Percentiles rank a stretch among this genome's conserved stretches.
These are phyloP conservation scores for Champsocephalus esox DNA, from an alignment of 2,797 vertebrate genomes.

Conservation along the genomic window DNA sequence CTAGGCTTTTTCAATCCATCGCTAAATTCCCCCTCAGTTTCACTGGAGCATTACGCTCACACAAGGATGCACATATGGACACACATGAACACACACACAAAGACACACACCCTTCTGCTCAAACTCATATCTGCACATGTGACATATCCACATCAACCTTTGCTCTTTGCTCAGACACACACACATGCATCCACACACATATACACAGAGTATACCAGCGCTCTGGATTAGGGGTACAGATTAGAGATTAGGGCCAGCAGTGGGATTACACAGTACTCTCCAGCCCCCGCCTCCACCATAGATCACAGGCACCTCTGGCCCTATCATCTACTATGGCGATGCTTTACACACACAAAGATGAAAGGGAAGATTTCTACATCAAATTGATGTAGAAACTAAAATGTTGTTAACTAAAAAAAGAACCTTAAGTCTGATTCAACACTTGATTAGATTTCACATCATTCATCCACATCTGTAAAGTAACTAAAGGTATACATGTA, in stretches of 20 bases:
- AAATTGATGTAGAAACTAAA: too few relatives aligned
- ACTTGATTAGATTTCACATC: too few relatives aligned
- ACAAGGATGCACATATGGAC: constrained; percentile 47
- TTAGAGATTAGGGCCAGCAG: constrained; percentile 84
- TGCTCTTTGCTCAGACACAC: constrained; percentile 45
- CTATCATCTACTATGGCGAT: constrained; percentile 57
- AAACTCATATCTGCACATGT: constrained; percentile 49
- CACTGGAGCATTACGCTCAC: constrained; percentile 32
- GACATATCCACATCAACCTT: constrained; percentile 52
- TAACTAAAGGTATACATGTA: too few relatives aligned
- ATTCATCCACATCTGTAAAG: too few relatives aligned
- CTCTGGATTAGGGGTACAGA: constrained; percentile 83
- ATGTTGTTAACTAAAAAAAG: too few relatives aligned
- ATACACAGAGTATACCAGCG: constrained; percentile 54
- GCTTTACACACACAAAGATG: constrained; percentile 1
- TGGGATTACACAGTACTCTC: constrained; percentile 80
- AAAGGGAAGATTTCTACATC: constrained; percentile 27
- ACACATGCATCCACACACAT: constrained; percentile 8
- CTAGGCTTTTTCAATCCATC: constrained; percentile 60
- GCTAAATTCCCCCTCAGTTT: constrained; percentile 43
- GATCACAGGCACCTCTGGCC: constrained; percentile 62
- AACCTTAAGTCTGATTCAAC: too few relatives aligned
- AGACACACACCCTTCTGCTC: constrained; percentile 33
- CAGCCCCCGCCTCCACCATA: constrained; percentile 66
- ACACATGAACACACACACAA: constrained; percentile 17